Evolutionary conservation across 2,797 vertebrate species (phyloP), one percentile per base, ranked within the genome.

Genomic region (Tangara arthus): DNA sequence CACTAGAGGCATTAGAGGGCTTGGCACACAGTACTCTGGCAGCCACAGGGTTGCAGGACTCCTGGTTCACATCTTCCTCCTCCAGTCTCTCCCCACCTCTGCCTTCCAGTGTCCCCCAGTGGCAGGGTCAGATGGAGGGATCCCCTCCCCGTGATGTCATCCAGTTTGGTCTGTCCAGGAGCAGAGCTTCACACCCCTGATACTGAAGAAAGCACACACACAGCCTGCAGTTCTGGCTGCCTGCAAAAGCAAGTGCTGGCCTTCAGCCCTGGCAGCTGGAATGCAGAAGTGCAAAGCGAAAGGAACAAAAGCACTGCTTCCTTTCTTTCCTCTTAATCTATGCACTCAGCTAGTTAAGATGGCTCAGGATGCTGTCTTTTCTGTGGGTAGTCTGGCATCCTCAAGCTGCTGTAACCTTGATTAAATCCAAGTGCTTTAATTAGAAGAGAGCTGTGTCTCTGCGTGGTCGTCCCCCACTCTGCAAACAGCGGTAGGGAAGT

Each of bases 401-500:
- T 86, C 66, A 76, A 95, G 86, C 90, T 91, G 61, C 76, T 42
- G 49, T 70, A 93, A 68, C 75, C 86, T 86, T 96, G 92, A 86
- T 96, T 96, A 96, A 95, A 95, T 93, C 84, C 90, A 93, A 90
- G 73, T 6, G 15, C 82, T 89, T 87, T 75, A 92, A 94, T 85
- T 93, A 95, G 77, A 59, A 82, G 82, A 66, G 89, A 83, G 80
- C 78, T 71, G 63, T 37, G 79, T 41, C 68, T 91, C 65, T 84
- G 63, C 27, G 2, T 15, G n/a, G 65, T 28, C 32, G 8, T 78
- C 53, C 76, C 57, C 52, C 69, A n/a, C 69, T 64, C 72, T 35
- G 71, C 63, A 70, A 80, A 16, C 72, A 93, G 92, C 57, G 5
- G 89, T 42, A 34, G 84, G 53, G 34, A 39, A 81, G 60, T 59